phyloP scores from a whole-genome alignment of 2,797 vertebrate species.

The Nannoperca australis region DNA sequence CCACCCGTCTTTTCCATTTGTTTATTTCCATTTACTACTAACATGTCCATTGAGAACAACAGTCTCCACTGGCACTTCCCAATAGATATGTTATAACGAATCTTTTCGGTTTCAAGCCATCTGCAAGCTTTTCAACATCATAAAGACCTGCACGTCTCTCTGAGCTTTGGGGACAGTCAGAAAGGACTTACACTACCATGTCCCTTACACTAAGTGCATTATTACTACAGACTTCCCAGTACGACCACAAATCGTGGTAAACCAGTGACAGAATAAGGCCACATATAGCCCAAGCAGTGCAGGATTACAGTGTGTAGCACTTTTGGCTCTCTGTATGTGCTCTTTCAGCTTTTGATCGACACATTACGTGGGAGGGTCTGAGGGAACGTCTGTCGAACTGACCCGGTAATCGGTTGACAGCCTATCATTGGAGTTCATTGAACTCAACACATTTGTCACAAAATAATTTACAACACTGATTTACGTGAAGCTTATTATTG shows the following conservation, averaged over 20 bases:
- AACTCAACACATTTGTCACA: constrained; percentile 45
- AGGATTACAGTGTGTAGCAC: constrained; percentile 15
- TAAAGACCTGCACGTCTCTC: constrained; percentile 34
- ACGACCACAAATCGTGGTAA: constrained; percentile 41
- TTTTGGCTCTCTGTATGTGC: constrained; percentile 3
- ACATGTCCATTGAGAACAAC: not conserved
- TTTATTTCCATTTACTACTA: constrained; percentile 22
- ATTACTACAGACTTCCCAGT: constrained; percentile 49
- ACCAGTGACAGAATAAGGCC: constrained; percentile 26
- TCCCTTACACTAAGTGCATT: constrained; percentile 77
- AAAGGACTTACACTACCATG: constrained; percentile 16
- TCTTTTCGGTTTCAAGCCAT: constrained; percentile 34
- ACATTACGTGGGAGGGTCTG: constrained; percentile 13
- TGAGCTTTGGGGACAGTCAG: constrained; percentile 52
- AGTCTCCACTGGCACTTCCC: not conserved
- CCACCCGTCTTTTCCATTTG: constrained; percentile 21
- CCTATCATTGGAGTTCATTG: constrained; percentile 18
- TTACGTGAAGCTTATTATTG: constrained; percentile 39
- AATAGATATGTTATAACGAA: not conserved
- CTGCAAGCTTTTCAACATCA: constrained; percentile 28
- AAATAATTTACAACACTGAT: constrained; percentile 41
- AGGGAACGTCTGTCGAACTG: constrained; percentile 11
- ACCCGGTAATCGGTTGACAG: constrained; percentile 32
- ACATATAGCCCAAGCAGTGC: constrained; percentile 22
- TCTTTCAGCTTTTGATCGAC: constrained; percentile 24